Conservation (phyloP, 2,797 vertebrate species). For the Alosa sapidissima region DNA sequence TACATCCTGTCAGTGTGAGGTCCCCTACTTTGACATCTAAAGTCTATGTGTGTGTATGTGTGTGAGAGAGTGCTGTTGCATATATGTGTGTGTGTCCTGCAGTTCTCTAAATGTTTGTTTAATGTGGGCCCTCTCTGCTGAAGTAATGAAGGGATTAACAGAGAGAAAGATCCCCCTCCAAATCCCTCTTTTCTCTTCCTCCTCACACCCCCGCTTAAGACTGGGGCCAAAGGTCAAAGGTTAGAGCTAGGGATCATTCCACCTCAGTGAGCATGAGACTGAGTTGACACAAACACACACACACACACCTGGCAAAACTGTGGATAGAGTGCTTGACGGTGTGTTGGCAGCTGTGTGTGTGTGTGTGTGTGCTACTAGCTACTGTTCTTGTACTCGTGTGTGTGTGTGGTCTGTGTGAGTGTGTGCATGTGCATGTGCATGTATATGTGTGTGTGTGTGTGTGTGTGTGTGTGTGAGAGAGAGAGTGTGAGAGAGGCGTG, state of each 20-base stretch:
- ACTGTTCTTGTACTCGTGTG: neutral
- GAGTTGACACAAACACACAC: neutral
- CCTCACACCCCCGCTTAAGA: neutral
- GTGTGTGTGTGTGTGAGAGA: neutral
- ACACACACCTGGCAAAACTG: neutral
- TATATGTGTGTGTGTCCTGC: neutral
- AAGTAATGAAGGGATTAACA: neutral
- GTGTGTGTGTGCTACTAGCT: neutral
- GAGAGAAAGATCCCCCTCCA: neutral
- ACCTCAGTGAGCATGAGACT: too few species aligned
- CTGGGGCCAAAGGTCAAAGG: neutral
- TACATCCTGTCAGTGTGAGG: neutral
- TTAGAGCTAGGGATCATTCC: too few species aligned
- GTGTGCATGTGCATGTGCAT: neutral
- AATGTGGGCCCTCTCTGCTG: neutral
- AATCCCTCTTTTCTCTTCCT: neutral
- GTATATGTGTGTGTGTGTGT: neutral
- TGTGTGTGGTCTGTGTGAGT: neutral
- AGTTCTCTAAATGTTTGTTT: neutral
- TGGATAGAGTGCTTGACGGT: neutral
- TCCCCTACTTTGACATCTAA: neutral
- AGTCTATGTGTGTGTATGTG: neutral
- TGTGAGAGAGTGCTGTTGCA: neutral
- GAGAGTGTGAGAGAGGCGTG: neutral
- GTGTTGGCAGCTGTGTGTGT: neutral